These are phyloP conservation scores for Heliconius aoede DNA, from an alignment of 2,888 invertebrate species.

Conservation along the genomic window DNA sequence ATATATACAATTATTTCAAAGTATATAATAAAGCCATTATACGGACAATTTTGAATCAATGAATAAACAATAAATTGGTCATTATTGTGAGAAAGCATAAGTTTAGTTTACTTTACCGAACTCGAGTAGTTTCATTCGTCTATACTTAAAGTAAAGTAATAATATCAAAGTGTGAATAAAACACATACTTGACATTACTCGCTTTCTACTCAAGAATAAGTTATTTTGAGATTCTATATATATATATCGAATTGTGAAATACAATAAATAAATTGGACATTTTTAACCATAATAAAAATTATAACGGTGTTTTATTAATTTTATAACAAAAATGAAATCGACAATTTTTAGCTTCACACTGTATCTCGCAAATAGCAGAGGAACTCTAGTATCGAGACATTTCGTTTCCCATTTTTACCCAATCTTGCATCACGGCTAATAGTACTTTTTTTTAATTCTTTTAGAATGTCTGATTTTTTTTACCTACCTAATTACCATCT, in stretches of 20 bases:
- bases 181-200: too few species aligned
- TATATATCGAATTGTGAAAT: too few species aligned
- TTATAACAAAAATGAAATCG: too few species aligned
- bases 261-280: too few species aligned
- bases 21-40: conserved; percentile 24
- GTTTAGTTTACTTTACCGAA: conserved; percentile 9
- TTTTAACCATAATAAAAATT: too few species aligned
- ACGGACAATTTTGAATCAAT: not conserved
- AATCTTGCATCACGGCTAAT: not conserved
- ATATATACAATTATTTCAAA: conserved; percentile 1
- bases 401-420: not conserved
- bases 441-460: not conserved
- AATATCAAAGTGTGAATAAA: not conserved
- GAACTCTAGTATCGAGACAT: not conserved
- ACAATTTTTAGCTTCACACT: not conserved
- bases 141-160: not conserved
- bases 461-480: too few species aligned
- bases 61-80: not conserved
- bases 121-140: conserved; percentile 48
- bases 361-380: not conserved
- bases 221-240: not conserved
- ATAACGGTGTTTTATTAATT: too few species aligned
- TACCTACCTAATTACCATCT: too few species aligned
- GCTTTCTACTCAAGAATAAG: not conserved
- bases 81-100: conserved; percentile 5